Evolutionary conservation across 2,113 vertebrate genomes (phyloP).

Genomic region (Progne subis): DNA sequence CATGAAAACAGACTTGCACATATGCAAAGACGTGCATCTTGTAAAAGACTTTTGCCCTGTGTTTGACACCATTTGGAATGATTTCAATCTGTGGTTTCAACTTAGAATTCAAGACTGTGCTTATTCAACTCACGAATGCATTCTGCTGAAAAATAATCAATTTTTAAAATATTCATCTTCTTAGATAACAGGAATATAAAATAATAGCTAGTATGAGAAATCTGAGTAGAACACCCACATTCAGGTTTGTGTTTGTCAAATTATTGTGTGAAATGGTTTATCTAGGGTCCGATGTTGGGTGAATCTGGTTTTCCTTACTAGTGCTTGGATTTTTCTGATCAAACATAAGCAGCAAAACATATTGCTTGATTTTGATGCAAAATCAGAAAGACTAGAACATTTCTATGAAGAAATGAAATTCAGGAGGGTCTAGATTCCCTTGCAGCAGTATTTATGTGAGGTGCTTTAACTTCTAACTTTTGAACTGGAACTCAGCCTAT

Average conservation of each 20-base stretch:
- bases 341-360: neutral
- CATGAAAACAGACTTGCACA: neutral
- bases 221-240: rapidly evolving
- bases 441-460: neutral
- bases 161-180: neutral
- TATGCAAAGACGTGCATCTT: neutral
- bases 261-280: neutral
- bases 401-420: neutral
- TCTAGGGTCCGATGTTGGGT: neutral
- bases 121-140: neutral
- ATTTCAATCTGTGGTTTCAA: neutral
- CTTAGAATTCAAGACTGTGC: neutral
- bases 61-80: neutral
- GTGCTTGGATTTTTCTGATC: neutral
- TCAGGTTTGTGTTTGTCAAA: neutral
- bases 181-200: neutral
- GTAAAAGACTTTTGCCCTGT: neutral
- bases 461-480: neutral
- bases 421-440: neutral
- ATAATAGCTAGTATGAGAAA: neutral
- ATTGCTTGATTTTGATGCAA: neutral
- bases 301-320: neutral
- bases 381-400: neutral
- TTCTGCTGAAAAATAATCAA: neutral
- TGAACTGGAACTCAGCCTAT: neutral